Evolutionary conservation across 2,113 vertebrate genomes (phyloP), one percentile per base, ranked within the genome.

Genomic region (Acanthochromis polyacanthus): DNA sequence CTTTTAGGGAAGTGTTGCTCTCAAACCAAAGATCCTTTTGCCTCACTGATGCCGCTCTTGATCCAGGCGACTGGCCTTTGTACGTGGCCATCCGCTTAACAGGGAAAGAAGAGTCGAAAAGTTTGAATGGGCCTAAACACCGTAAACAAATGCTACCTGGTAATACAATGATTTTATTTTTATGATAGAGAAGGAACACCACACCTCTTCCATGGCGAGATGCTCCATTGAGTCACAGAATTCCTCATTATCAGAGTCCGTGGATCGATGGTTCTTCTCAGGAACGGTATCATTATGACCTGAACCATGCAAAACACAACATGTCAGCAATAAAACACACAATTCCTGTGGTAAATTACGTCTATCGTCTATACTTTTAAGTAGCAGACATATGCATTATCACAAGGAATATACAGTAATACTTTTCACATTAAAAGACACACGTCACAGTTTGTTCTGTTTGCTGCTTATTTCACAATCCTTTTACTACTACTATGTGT

Each of bases 221-320:
- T 97, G 96, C 74, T 98, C 97, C 96, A 97, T 96, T 17, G 97
- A 97, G 86, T 97, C 96, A 94, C 97, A 97, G 88, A 95, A 97
- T 79, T 97, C 94, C 82, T 98, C 97, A 86, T 96, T 96, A 84
- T 98, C 97, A 6, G 96, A 97, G 88, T 97, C 96, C 85, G 95
- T 95, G 40, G 94, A 93, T 88, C 95, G 90, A 70, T 94, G 94
- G 43, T 95, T 96, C 56, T 78, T 79, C 50, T 88, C 87, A 30
- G 23, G 40, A 63, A 62, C 71, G 22, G 56, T 65, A 63, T 95
- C 89, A 20, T 63, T 30, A 14, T 80, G 91, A 80, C 92, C 96
- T 94, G 65, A 36, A 69, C 10, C 12, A 19, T 22, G 17, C 40
- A 71, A 28, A 58, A 64, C 17, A 48, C n/a, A 14, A 30, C 4